These are phyloP conservation scores for Sarotherodon lohbergeri DNA, from an alignment of 2,113 vertebrate genomes.

Conservation along the genomic window DNA sequence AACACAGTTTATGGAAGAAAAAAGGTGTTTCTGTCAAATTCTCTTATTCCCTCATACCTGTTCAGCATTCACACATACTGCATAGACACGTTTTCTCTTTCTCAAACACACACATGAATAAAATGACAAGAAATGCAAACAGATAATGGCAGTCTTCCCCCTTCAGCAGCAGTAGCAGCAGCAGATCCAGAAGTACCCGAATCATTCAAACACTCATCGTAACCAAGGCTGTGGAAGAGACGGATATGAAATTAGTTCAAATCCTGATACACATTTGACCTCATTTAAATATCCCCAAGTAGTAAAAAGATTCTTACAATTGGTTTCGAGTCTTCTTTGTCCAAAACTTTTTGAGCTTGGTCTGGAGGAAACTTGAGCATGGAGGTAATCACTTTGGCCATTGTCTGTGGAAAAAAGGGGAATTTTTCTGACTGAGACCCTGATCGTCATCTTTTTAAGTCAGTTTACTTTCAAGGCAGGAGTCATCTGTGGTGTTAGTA, in stretches of 20 bases:
- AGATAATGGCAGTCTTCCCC: constrained; percentile 52
- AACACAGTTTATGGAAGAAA: constrained; percentile 48
- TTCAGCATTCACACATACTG: background rate
- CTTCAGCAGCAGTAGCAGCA: constrained; percentile 52
- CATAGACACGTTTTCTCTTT: background rate
- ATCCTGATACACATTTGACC: background rate
- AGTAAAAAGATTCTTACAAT: constrained; percentile 73
- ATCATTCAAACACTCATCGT: constrained; percentile 44
- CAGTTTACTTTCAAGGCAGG: background rate
- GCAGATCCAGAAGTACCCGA: background rate
- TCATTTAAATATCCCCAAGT: background rate
- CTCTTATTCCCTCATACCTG: constrained; percentile 51
- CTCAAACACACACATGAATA: background rate
- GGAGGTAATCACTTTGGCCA: constrained; percentile 98
- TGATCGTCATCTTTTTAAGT: background rate
- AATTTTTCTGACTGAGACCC: background rate
- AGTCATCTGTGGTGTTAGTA: background rate
- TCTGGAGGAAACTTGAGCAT: constrained; percentile 94
- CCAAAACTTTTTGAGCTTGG: constrained; percentile 90
- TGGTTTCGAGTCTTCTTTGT: constrained; percentile 85
- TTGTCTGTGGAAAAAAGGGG: constrained; percentile 77
- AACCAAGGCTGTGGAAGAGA: constrained; percentile 66
- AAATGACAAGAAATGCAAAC: constrained; percentile 16
- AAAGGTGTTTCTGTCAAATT: constrained; percentile 36
- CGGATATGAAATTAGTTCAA: background rate